phyloP scores from a whole-genome alignment of 2,113 vertebrate genomes.

The Crotalus horridus region DNA sequence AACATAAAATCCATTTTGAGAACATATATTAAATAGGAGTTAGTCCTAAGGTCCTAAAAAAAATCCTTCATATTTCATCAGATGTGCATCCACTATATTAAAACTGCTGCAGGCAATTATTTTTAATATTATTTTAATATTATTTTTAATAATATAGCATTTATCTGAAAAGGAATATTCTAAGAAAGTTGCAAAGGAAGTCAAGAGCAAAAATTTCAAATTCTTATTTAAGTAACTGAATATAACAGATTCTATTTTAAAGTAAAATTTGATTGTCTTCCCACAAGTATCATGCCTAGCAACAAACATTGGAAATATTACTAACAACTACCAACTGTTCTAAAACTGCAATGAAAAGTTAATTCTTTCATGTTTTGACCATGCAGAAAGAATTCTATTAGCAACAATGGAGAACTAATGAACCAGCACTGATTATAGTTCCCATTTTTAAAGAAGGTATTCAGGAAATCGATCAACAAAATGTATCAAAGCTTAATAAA shows the following conservation, averaged over 20 bases:
- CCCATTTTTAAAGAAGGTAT: constrained; percentile 62
- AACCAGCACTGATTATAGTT: constrained; percentile 70
- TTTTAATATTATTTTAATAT: constrained; percentile 14
- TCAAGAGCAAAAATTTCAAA: background rate
- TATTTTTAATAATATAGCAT: background rate
- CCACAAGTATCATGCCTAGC: background rate
- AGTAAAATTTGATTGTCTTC: background rate
- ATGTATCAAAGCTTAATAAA: constrained; percentile 65
- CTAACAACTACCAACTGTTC: constrained; percentile 28
- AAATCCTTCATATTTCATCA: background rate
- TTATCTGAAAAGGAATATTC: background rate
- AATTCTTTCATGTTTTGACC: constrained; percentile 50
- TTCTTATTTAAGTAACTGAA: background rate
- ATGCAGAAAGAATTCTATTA: constrained; percentile 64
- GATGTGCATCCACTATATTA: constrained; percentile 4
- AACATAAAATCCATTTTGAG: background rate
- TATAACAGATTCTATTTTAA: background rate
- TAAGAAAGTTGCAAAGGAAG: constrained; percentile 15
- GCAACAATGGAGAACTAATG: constrained; percentile 67
- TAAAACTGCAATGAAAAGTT: constrained; percentile 34
- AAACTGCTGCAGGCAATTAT: background rate
- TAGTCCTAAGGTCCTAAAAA: background rate
- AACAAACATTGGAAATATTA: background rate
- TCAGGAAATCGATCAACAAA: constrained; percentile 68
- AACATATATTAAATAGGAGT: background rate